Evolutionary conservation across 2,888 invertebrate genomes (phyloP).

Genomic region (Auanema freiburgensis): DNA sequence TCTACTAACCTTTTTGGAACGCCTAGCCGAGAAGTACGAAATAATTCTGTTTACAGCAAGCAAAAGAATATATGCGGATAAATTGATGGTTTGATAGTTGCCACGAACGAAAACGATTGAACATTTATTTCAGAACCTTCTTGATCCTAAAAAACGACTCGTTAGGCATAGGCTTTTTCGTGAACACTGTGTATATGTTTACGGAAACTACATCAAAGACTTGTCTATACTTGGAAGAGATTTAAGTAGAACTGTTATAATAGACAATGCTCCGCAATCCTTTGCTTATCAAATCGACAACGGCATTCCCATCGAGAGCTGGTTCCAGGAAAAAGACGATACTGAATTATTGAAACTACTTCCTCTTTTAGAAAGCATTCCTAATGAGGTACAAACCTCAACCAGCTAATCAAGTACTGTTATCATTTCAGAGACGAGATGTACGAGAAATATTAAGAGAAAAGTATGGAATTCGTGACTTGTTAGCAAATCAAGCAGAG

Average conservation of each 20-base stretch:
- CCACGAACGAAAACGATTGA: not conserved
- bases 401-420: not conserved
- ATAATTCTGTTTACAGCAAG: conserved; percentile 93
- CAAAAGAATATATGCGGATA: conserved; percentile 91
- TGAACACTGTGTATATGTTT: conserved; percentile 90
- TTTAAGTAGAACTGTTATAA: conserved; percentile 82
- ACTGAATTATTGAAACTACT: conserved; percentile 85
- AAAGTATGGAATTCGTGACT: conserved; percentile 85
- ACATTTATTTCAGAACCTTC: conserved; percentile 73
- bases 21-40: conserved; percentile 83
- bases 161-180: conserved; percentile 87
- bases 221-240: conserved; percentile 88
- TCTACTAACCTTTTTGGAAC: conserved; percentile 87
- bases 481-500: conserved; percentile 67
- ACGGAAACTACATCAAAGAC: conserved; percentile 94
- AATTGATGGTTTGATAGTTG: conserved; percentile 72
- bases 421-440: conserved; percentile 77
- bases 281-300: conserved; percentile 91
- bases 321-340: conserved; percentile 89
- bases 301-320: conserved; percentile 94
- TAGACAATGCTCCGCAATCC: conserved; percentile 85
- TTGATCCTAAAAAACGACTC: conserved; percentile 84
- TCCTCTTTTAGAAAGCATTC: conserved; percentile 79
- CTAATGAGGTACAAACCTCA: conserved; percentile 20
- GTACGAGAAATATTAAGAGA: conserved; percentile 88